Percentiles rank a stretch among this genome's conserved stretches.
phyloP scores from a whole-genome alignment of 2,888 invertebrate species.

The Gari tellinella region DNA sequence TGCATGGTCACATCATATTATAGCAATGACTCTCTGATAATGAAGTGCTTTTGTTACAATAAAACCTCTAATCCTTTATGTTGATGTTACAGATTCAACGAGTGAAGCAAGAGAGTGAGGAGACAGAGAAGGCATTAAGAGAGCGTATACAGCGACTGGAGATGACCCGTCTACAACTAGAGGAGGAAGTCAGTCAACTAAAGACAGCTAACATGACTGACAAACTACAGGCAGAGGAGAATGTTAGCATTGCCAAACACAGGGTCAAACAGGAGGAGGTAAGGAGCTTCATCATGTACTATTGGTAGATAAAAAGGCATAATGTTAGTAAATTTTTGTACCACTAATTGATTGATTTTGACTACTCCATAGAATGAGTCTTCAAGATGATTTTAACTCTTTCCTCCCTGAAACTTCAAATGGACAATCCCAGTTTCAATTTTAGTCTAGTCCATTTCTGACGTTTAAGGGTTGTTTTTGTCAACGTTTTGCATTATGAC shows the following conservation, averaged over 20 bases:
- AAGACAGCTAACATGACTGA: slow-evolving; percentile 78
- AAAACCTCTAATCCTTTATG: not conserved
- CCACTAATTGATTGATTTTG: no score
- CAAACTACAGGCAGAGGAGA: slow-evolving; percentile 80
- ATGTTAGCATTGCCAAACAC: slow-evolving; percentile 77
- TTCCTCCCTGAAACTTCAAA: no score
- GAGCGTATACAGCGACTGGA: slow-evolving; percentile 81
- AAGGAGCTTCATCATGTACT: slow-evolving; percentile 7
- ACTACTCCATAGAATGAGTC: no score
- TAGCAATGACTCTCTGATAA: no score
- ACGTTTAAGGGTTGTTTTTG: no score
- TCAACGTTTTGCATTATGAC: no score
- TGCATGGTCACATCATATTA: no score
- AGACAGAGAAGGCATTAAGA: slow-evolving; percentile 78
- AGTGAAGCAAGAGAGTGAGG: slow-evolving; percentile 78
- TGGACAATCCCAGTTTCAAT: no score
- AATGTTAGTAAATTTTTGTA: no score
- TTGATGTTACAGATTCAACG: slow-evolving; percentile 70
- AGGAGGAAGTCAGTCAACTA: slow-evolving; percentile 81
- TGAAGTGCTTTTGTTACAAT: not conserved
- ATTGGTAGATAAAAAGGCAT: no score
- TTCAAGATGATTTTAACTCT: no score
- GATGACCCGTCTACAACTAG: slow-evolving; percentile 77
- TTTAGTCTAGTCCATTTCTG: no score
- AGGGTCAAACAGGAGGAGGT: slow-evolving; percentile 81